A percentile compares a stretch with the other conserved stretches of the same genome.
phyloP scores from a whole-genome alignment of 2,113 vertebrate species.

The Oncorhynchus masou region DNA sequence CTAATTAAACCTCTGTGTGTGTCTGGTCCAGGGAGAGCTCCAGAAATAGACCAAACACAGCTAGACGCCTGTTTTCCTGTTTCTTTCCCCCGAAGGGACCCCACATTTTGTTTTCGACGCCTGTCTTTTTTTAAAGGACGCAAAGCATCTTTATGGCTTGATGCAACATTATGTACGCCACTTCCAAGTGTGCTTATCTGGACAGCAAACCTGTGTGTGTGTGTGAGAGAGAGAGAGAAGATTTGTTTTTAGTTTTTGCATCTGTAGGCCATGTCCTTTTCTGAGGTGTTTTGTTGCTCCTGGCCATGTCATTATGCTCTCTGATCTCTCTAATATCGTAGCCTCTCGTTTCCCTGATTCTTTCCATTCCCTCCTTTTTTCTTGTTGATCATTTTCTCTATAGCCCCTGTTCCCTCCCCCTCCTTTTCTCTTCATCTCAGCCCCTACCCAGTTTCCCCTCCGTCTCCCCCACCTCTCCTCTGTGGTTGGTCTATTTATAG shows the following conservation, averaged over 20 bases:
- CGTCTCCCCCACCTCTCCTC: conserved; percentile 34
- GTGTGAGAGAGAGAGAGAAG: too few relatives aligned
- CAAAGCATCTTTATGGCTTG: too few relatives aligned
- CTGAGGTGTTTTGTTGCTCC: not conserved
- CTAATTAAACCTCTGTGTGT: conserved; percentile 53
- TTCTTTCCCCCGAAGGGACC: conserved; percentile 58
- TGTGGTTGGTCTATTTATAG: conserved; percentile 73
- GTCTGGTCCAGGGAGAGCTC: conserved; percentile 60
- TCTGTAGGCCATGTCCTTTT: not conserved
- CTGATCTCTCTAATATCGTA: not conserved
- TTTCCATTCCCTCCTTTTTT: conserved; percentile 37
- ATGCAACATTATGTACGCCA: too few relatives aligned
- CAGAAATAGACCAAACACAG: conserved; percentile 65
- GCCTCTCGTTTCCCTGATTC: not conserved
- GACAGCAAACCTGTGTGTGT: too few relatives aligned
- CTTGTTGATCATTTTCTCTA: conserved; percentile 22
- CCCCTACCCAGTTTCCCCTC: not conserved
- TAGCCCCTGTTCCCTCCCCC: not conserved
- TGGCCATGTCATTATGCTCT: not conserved
- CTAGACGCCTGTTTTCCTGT: conserved; percentile 51
- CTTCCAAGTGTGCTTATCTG: too few relatives aligned
- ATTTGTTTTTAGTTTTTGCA: too few relatives aligned
- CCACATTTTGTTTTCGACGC: conserved; percentile 53
- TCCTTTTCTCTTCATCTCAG: not conserved
- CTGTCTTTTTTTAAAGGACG: conserved; percentile 1